phyloP scores from a whole-genome alignment of 2,888 invertebrate species.

The Hyles lineata region DNA sequence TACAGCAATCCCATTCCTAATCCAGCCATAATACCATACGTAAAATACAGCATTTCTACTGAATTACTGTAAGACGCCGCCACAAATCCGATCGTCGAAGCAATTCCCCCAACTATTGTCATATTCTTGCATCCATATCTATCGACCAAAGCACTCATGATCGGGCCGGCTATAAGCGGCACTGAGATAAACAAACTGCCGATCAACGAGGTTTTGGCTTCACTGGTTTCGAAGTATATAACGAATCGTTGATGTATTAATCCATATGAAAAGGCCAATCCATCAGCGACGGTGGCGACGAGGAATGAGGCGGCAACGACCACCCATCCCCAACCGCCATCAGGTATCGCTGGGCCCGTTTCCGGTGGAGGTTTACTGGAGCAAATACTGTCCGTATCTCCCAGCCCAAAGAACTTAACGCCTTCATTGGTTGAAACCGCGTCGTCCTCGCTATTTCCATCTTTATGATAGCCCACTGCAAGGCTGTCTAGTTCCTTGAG shows the following conservation, averaged over 20 bases:
- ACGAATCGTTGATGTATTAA: conserved; percentile 92
- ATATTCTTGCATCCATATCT: conserved; percentile 92
- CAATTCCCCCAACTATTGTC: conserved; percentile 89
- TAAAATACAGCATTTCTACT: conserved; percentile 91
- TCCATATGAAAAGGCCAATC: conserved; percentile 96
- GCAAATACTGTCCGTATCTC: conserved; percentile 80
- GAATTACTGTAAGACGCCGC: conserved; percentile 89
- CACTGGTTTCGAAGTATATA: conserved; percentile 89
- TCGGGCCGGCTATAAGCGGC: conserved; percentile 93
- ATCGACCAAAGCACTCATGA: conserved; percentile 93
- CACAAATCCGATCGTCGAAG: conserved; percentile 91
- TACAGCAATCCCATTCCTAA: conserved; percentile 93
- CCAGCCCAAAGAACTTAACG: conserved; percentile 82
- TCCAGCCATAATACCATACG: conserved; percentile 93
- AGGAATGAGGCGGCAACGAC: conserved; percentile 94
- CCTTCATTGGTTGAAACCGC: conserved; percentile 76
- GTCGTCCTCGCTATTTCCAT: conserved; percentile 70
- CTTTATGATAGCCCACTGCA: conserved; percentile 62
- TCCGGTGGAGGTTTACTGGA: conserved; percentile 67
- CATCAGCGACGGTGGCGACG: conserved; percentile 95
- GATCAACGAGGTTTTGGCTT: conserved; percentile 94
- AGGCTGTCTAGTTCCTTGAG: conserved; percentile 59
- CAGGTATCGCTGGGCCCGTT: conserved; percentile 87
- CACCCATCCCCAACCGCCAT: conserved; percentile 97
- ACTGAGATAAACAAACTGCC: conserved; percentile 95